Base-by-base conservation (phyloP, 2,113 vertebrate species). In the Zosterops japonicus region DNA sequence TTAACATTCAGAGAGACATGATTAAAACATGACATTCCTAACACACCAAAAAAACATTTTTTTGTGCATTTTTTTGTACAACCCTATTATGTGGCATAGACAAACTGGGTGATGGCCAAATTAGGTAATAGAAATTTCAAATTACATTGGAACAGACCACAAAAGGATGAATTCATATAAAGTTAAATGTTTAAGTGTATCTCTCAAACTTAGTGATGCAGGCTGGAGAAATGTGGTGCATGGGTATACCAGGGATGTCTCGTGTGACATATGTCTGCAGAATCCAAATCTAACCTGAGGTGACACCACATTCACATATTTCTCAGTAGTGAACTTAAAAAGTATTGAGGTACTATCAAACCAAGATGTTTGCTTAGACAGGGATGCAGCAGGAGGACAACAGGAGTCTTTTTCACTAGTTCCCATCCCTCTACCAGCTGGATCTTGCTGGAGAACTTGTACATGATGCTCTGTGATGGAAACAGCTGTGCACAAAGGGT, bases 1-100 rank as follows among this genome's bases (percentile, higher is more conserved):
- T 56, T 96, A 96, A 95, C 76, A 63, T 95, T 97, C 95, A 97
- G 96, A 97, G 95, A 98, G 97, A 95, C 97, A 97, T 95, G 97
- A 98, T 98, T 98, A 98, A 97, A 98, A 98, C 95, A 96, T 96
- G 97, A 97, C 96, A 97, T 97, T 97, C 95, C 93, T 87, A 97
- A 95, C 64, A 67, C 87, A 90, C 64, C 3, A 6, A 97, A 97
- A 97, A 97, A 96, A 89, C 75, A 49, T 97, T 39, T 39, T 39
- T 39, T 39, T 39, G 39, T 39, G 39, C 39, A 39, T 39, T 39
- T 39, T 39, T 98, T 97, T 96, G 86, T 95, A 95, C 96, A 96
- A 95, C 89, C 92, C 93, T 95, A 92, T 97, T 97, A 96, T 88
- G 87, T 89, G 74, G 90, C 92, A 96, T 70, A 97, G 96, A 92